Base-by-base conservation (phyloP, 2,888 invertebrate species). In the Mactromeris polynyma region DNA sequence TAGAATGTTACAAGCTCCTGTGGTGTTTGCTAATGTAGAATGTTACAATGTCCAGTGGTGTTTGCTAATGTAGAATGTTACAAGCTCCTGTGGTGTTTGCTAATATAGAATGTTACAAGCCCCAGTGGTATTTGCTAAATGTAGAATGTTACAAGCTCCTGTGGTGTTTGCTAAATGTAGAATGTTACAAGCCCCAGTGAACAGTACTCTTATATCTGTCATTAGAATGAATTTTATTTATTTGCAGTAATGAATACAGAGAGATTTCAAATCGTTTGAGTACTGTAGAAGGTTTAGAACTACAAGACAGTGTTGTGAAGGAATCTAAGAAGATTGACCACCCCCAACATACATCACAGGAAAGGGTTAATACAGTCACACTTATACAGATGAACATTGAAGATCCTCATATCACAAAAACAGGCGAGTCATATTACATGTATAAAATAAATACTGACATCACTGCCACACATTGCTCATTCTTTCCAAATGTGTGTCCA, bases 361-460 rank as follows among this genome's bases (percentile, higher is more conserved):
- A 92, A 33, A 81, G 94, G 4, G 90, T 94, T 9, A 94, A 93
- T 85, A 94, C 90, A 83, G 92, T 95, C 64, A 94, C 95, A 0
- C 89, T 93, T 42, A 94, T 96, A 42, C 90, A 89, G 40, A 93
- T 96, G 79, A 94, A 96, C n/a, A 92, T 95, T 26, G 86, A 82
- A 7, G 96, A 96, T 88, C 94, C 95, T 2, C 86, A 93, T 17
- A 90, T 96, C 40, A 94, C 94, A 6, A 94, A 94, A 90, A 93
- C 95, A 90, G 95, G 96, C 95, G 83, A 81, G 90, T 81, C n/a
- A n/a, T 7, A 79, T 11, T 17, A n/a, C n/a, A 64, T 6, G 64
- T 21, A n/a, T 14, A 26, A 40, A 33, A 79, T 38, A 36, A 38
- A 40, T 4, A 40, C 40, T 40, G 40, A 40, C 4, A 40, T n/a